Percentiles rank a stretch among this genome's conserved stretches.
phyloP scores from a whole-genome alignment of 2,113 vertebrate genomes.

The Tichodroma muraria region DNA sequence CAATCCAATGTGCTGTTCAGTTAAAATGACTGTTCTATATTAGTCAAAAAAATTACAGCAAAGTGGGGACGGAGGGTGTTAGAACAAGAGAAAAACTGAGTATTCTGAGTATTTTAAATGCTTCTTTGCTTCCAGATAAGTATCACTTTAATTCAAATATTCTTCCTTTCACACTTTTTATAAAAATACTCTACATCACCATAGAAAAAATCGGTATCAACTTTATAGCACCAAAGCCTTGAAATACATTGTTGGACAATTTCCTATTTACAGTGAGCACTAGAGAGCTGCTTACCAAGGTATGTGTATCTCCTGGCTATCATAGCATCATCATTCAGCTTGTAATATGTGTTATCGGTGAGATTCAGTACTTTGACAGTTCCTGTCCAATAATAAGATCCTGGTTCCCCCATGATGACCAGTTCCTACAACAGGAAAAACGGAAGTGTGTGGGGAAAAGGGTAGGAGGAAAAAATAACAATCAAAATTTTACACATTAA shows the following conservation, averaged over 20 bases:
- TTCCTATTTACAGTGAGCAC: background rate
- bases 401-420: constrained; percentile 95
- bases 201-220: background rate
- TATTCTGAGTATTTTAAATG: background rate
- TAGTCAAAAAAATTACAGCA: background rate
- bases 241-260: background rate
- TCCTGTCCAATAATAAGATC: constrained; percentile 98
- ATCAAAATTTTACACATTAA: background rate
- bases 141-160: background rate
- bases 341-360: constrained; percentile 88
- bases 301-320: constrained; percentile 90
- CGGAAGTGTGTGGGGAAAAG: background rate
- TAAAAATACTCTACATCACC: background rate
- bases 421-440: constrained; percentile 78
- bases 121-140: background rate
- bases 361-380: constrained; percentile 95
- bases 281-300: constrained; percentile 78
- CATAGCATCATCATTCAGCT: constrained; percentile 79
- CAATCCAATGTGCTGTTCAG: background rate
- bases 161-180: background rate
- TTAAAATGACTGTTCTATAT: background rate
- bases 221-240: background rate
- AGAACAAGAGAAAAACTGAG: background rate
- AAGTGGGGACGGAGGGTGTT: background rate
- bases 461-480: background rate